Percentiles rank a stretch among this genome's conserved stretches.
Evolutionary conservation across 2,113 vertebrate species (phyloP).

Genomic region (Stomatorhinus ivindoensis): DNA sequence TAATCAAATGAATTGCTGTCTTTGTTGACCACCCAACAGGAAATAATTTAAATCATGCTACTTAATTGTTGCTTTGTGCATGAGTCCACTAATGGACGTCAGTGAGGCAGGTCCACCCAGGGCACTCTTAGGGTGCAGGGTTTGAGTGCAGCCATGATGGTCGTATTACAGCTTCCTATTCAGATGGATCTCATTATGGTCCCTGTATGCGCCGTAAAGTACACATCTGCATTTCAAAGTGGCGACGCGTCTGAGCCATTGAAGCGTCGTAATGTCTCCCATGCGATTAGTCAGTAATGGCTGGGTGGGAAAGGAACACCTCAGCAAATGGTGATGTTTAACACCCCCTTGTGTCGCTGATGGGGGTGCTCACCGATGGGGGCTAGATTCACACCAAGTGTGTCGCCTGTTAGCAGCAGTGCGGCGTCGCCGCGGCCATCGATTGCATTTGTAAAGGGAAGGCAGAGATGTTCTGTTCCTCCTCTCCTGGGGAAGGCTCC

Average conservation of each 20-base stretch:
- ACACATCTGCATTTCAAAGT: conserved; percentile 27
- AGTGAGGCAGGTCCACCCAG: background rate
- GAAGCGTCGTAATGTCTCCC: conserved; percentile 21
- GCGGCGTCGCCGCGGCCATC: conserved; percentile 18
- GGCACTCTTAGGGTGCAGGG: conserved; percentile 1
- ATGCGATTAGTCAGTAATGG: conserved; percentile 25
- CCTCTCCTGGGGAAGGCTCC: conserved; percentile 8
- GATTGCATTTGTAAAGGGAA: conserved; percentile 23
- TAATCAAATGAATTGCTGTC: conserved; percentile 20
- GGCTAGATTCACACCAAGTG: background rate
- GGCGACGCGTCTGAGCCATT: background rate
- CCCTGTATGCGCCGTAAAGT: background rate
- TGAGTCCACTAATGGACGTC: conserved; percentile 27
- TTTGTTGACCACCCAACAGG: conserved; percentile 22
- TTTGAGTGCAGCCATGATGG: conserved; percentile 10
- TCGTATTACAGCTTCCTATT: conserved; percentile 16
- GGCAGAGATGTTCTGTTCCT: conserved; percentile 26
- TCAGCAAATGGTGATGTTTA: conserved; percentile 11
- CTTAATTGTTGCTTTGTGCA: conserved; percentile 22
- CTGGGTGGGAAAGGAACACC: background rate
- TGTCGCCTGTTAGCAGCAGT: conserved; percentile 23
- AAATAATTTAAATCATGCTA: conserved; percentile 20
- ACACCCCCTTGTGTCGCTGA: background rate
- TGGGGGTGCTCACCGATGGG: background rate
- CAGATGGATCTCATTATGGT: conserved; percentile 3